Base-by-base conservation (phyloP, 92 coral and sea anemone genomes). In the Palythoa caribaeorum region DNA sequence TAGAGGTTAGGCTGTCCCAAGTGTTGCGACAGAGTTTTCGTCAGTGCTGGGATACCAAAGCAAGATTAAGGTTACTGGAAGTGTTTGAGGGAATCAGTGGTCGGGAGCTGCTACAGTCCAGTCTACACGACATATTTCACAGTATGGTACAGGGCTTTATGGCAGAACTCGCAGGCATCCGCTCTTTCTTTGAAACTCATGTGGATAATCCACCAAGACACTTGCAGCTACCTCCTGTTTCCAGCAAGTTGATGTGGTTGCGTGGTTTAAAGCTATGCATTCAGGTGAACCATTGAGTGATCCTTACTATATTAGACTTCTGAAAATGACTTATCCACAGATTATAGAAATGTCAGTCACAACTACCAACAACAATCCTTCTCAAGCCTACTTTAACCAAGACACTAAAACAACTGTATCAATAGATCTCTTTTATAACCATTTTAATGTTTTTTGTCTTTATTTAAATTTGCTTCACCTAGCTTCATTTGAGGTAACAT, bases 1-100 rank as follows among this genome's bases (percentile, higher is more conserved):
- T 97, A 52, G 99, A 97, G 87, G 85, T 94, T 85, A 94, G 94
- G 66, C 87, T 97, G 52, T 98, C 99, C 83, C 98, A 95, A 75
- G 99, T 97, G 39, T 85, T 97, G 83, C 88, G 98, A 60, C 98
- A 97, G 76, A 97, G 99, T 74, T 97, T 97, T 73, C 96, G 94
- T 91, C 99, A 97, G 87, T 97, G 99, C 48, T 94, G 98, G 94
- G 99, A 97, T 90, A 97, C 98, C 55, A 92, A 95, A 72, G 98
- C 99, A 73, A 97, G 93, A 87, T 93, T 97, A 51, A 92, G 99
- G 69, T 90, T 97, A 44, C 84, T 97, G 73, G 99, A 97, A 85
- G 98, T 97, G 63, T 97, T 97, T 85, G 98, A 97, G 81, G 99
- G 99, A 70, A 95, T 96, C 75, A 97, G 99, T 83, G 99, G 99